Conservation (phyloP, 1,140 invertebrate genomes). For the Orchesella cincta region DNA sequence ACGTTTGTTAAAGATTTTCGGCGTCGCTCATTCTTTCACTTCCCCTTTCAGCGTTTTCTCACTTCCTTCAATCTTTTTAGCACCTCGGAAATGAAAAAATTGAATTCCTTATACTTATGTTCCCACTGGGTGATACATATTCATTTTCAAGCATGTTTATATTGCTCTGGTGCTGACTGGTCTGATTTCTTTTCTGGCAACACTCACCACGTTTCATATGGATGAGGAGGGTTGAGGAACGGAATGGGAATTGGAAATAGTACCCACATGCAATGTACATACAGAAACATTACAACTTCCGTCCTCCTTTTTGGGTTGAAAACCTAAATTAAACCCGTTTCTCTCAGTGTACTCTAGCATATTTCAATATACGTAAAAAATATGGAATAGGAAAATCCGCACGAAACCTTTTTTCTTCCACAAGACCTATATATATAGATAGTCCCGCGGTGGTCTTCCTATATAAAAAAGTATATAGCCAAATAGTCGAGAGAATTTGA, state of each 20-base stretch:
- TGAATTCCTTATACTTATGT: not conserved
- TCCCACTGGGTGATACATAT: not conserved
- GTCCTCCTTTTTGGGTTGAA: not conserved
- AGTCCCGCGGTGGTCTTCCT: not conserved
- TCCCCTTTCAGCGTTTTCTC: not conserved
- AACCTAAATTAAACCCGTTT: not conserved
- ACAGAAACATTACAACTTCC: too few species aligned
- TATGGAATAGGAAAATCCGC: not conserved
- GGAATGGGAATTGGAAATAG: too few species aligned
- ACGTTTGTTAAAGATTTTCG: too few species aligned
- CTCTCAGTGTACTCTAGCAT: too few species aligned
- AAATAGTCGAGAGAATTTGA: not conserved
- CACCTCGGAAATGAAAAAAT: constrained; percentile 14
- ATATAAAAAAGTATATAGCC: not conserved
- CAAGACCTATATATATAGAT: too few species aligned
- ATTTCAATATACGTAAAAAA: too few species aligned
- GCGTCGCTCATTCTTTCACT: not conserved
- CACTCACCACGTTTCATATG: not conserved
- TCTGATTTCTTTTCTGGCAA: not conserved
- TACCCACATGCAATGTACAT: too few species aligned
- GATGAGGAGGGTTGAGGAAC: not conserved
- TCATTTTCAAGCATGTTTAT: not conserved
- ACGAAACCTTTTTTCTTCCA: not conserved
- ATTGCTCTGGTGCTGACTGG: not conserved
- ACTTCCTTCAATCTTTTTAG: not conserved